Conservation (phyloP, 2,888 invertebrate species). For the Metacarcinus magister region DNA sequence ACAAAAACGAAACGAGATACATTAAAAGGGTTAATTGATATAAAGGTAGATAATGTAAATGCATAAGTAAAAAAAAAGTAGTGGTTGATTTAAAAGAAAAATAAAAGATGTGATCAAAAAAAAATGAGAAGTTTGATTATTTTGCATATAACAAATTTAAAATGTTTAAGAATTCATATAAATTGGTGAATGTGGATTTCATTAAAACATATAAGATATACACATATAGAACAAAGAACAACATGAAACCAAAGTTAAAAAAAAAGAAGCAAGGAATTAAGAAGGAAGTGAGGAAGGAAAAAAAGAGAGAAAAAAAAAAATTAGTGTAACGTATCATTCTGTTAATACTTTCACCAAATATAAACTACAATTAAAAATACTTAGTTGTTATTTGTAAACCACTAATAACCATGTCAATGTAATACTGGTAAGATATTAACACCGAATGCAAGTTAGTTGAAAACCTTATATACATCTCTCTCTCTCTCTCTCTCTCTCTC, state of each 20-base stretch:
- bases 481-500: slow-evolving; percentile 48
- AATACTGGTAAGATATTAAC: neutral
- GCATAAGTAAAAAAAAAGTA: neutral
- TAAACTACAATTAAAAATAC: neutral
- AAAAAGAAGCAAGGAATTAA: neutral
- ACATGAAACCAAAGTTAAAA: neutral
- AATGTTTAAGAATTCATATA: neutral
- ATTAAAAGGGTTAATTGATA: neutral
- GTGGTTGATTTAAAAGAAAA: neutral
- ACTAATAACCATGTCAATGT: neutral
- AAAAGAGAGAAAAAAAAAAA: neutral
- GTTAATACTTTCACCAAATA: neutral
- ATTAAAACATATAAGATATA: neutral
- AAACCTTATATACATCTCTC: neutral
- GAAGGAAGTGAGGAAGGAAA: neutral
- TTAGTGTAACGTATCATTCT: neutral
- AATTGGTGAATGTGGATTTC: neutral
- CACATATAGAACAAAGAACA: neutral
- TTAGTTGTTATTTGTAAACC: neutral
- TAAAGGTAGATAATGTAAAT: neutral
- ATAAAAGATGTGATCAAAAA: neutral
- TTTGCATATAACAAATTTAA: neutral
- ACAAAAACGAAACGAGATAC: slow-evolving; percentile 18
- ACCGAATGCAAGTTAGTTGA: neutral
- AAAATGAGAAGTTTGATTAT: slow-evolving; percentile 40